These are phyloP conservation scores for Samia ricini DNA, from an alignment of 1,140 invertebrate genomes.

Conservation along the genomic window DNA sequence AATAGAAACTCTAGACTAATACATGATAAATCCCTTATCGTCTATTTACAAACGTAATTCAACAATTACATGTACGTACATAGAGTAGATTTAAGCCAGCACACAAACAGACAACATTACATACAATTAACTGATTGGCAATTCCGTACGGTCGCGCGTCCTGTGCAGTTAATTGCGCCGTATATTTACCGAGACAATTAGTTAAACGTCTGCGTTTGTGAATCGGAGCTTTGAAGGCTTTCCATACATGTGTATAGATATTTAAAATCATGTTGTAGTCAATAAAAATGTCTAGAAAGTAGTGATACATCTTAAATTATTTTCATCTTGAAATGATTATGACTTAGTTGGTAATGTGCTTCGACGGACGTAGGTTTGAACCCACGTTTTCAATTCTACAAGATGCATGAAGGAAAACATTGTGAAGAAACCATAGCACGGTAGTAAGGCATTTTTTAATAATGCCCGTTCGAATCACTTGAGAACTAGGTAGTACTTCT, in stretches of 20 bases:
- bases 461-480: no score
- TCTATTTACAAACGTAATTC: conserved; percentile 12
- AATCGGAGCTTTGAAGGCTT: not conserved
- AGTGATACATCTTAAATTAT: no score
- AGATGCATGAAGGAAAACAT: no score
- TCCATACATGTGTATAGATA: not conserved
- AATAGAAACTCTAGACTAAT: not conserved
- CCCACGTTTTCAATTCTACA: no score
- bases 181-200: conserved; percentile 42
- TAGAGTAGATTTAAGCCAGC: conserved; percentile 15
- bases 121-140: conserved; percentile 43
- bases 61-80: conserved; percentile 23
- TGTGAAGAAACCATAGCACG: no score
- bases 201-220: conserved; percentile 23
- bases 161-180: conserved; percentile 34
- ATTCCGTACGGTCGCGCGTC: conserved; percentile 32
- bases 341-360: no score
- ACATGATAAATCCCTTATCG: not conserved
- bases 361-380: no score
- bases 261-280: no score
- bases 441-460: no score
- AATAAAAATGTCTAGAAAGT: no score
- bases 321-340: no score
- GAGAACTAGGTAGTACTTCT: no score
- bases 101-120: conserved; percentile 25